Conservation (phyloP, 1,140 invertebrate species). For the Lucilia cuprina region DNA sequence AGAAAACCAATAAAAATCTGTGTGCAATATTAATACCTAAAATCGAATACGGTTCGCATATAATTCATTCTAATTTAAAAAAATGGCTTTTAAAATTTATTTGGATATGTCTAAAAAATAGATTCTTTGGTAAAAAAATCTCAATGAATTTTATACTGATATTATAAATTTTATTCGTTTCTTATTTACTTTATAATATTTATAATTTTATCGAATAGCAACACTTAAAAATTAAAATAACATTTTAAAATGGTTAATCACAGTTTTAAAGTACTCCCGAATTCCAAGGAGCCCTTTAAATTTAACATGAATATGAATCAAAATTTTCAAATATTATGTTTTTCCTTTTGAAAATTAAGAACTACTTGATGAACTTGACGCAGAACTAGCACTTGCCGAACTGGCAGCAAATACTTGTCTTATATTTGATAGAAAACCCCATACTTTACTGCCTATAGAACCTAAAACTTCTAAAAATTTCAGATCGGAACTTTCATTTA, state of each 20-base stretch:
- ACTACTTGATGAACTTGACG: conserved; percentile 11
- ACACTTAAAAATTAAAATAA: not conserved
- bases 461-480: conserved; percentile 52
- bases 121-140: too few species aligned
- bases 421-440: conserved; percentile 50
- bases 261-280: not conserved
- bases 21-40: too few species aligned
- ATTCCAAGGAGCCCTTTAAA: not conserved
- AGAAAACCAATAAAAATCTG: too few species aligned
- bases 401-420: conserved; percentile 52
- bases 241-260: not conserved
- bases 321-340: not conserved
- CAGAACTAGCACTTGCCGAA: conserved; percentile 52
- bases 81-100: too few species aligned
- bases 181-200: not conserved
- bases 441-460: conserved; percentile 47
- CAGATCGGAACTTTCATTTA: conserved; percentile 53
- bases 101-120: too few species aligned
- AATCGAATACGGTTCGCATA: too few species aligned
- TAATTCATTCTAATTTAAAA: too few species aligned
- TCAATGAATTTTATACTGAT: not conserved
- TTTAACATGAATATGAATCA: not conserved
- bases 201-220: not conserved
- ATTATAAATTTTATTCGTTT: not conserved
- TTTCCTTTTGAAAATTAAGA: conserved; percentile 1